These are phyloP conservation scores for Brachionus calyciflorus DNA, from an alignment of 1,140 invertebrate genomes.

Conservation along the genomic window DNA sequence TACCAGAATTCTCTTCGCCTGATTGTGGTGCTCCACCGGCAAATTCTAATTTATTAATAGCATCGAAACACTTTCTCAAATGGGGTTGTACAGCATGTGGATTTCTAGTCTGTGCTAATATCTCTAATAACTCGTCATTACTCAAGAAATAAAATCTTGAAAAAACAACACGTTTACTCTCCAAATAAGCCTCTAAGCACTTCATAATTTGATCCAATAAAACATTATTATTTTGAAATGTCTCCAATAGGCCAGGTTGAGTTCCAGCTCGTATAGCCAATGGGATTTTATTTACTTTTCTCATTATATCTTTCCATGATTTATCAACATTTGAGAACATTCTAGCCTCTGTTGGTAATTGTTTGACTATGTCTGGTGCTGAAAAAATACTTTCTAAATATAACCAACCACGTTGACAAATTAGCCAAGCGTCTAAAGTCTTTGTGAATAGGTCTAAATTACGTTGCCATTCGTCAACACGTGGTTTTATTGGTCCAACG, in stretches of 20 bases:
- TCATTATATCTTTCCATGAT: constrained; percentile 80
- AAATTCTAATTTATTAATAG: constrained; percentile 70
- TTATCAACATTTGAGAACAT: constrained; percentile 79
- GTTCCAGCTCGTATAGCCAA: constrained; percentile 60
- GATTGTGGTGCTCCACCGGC: constrained; percentile 61
- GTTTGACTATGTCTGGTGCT: constrained; percentile 77
- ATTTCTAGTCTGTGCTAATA: constrained; percentile 70
- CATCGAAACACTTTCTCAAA: constrained; percentile 83
- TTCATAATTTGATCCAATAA: constrained; percentile 61
- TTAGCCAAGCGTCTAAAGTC: constrained; percentile 64
- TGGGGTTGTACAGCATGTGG: constrained; percentile 82
- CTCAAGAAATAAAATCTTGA: constrained; percentile 62
- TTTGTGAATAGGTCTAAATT: constrained; percentile 72
- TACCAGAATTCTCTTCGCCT: constrained; percentile 5
- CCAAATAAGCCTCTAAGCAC: constrained; percentile 61
- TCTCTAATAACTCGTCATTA: constrained; percentile 62
- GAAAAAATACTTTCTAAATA: constrained; percentile 47
- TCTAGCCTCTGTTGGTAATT: constrained; percentile 77
- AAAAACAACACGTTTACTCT: constrained; percentile 61
- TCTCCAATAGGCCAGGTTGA: constrained; percentile 58
- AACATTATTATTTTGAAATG: constrained; percentile 61
- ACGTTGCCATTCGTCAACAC: constrained; percentile 75
- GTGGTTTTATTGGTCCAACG: constrained; percentile 74
- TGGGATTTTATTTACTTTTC: constrained; percentile 59
- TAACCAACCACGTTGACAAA: constrained; percentile 45